A percentile compares a stretch with the other conserved stretches of the same genome.
These are phyloP conservation scores for Trichopoda pennipes DNA, from an alignment of 2,888 invertebrate species.

Conservation along the genomic window DNA sequence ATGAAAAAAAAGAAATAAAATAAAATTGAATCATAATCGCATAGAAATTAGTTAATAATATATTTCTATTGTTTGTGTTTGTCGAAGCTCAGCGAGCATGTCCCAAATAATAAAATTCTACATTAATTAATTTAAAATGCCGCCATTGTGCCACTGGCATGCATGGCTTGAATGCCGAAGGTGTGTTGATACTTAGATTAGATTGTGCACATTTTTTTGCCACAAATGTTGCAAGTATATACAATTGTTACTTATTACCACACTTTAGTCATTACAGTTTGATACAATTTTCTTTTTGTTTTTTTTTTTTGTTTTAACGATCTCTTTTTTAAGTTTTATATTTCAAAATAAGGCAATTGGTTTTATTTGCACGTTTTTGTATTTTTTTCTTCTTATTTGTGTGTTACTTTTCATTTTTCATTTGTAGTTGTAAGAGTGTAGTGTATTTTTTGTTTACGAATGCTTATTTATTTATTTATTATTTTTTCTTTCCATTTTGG, in stretches of 20 bases:
- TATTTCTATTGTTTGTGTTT: constrained; percentile 6
- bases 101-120: constrained; percentile 42
- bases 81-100: constrained; percentile 45
- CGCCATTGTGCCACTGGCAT: background rate
- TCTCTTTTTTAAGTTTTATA: constrained; percentile 18
- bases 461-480: background rate
- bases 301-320: constrained; percentile 28
- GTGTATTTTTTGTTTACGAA: background rate
- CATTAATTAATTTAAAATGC: constrained; percentile 20
- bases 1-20: background rate
- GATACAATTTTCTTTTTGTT: constrained; percentile 39
- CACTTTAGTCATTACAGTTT: constrained; percentile 44
- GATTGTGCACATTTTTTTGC: constrained; percentile 30
- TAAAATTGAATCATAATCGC: constrained; percentile 50
- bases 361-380: constrained; percentile 56
- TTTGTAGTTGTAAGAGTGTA: background rate
- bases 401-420: constrained; percentile 41
- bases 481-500: constrained; percentile 13
- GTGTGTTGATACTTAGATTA: constrained; percentile 29
- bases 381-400: background rate
- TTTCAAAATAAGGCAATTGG: constrained; percentile 54
- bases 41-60: constrained; percentile 39
- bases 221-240: constrained; percentile 50
- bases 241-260: constrained; percentile 54
- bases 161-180: constrained; percentile 9